Conservation (phyloP, 2,888 invertebrate genomes). For the Cylindroiulus punctatus region DNA sequence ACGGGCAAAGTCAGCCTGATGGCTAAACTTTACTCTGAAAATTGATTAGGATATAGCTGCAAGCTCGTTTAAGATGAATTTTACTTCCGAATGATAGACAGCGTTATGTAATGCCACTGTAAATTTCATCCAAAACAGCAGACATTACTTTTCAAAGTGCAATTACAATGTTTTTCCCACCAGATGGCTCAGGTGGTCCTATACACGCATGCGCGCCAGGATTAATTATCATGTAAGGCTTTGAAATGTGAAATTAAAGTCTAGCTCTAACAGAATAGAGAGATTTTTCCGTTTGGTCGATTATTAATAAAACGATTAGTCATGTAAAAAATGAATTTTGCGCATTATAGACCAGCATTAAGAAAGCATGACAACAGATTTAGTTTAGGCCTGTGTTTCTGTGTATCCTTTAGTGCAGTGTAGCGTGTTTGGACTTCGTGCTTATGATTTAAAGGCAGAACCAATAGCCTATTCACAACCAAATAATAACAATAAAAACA, state of each 20-base stretch:
- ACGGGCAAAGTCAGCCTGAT: background rate
- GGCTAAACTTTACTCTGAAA: background rate
- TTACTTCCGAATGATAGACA: background rate
- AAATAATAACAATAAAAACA: slow-evolving; percentile 1
- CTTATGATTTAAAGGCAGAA: slow-evolving; percentile 2
- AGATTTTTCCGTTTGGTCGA: slow-evolving; percentile 30
- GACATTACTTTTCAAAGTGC: slow-evolving; percentile 5
- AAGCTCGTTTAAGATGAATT: background rate
- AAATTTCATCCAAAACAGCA: background rate
- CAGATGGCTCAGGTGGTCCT: background rate
- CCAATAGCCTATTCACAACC: slow-evolving; percentile 3
- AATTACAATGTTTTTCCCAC: slow-evolving; percentile 6
- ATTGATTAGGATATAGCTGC: slow-evolving; percentile 22
- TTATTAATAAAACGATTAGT: slow-evolving; percentile 26
- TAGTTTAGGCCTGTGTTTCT: background rate
- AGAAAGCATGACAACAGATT: background rate
- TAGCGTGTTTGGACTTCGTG: slow-evolving; percentile 11
- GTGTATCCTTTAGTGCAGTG: background rate
- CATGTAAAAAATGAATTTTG: background rate
- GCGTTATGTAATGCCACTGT: background rate
- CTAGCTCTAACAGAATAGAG: background rate
- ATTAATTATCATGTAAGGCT: slow-evolving; percentile 4
- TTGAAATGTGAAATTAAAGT: background rate
- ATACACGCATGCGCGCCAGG: background rate
- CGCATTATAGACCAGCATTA: slow-evolving; percentile 18